These are phyloP conservation scores for Ibidorhyncha struthersii DNA, from an alignment of 2,113 vertebrate genomes.

Conservation along the genomic window DNA sequence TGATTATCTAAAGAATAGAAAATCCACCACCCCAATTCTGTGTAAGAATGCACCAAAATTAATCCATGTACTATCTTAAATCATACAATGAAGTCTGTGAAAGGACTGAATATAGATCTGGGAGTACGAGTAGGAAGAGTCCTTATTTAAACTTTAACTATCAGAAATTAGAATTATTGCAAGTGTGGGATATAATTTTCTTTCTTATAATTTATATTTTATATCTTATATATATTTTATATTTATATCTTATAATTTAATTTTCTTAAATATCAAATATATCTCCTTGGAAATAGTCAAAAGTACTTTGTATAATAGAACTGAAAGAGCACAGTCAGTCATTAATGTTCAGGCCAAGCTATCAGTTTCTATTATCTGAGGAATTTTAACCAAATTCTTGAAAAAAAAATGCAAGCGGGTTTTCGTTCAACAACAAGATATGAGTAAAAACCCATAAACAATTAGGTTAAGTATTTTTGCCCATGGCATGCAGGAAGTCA, in stretches of 20 bases:
- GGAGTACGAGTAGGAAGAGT: not conserved
- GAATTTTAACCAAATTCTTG: not conserved
- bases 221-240: no score
- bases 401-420: not conserved
- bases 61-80: not conserved
- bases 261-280: not conserved
- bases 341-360: not conserved
- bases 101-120: not conserved
- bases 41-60: not conserved
- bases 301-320: not conserved
- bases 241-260: no score
- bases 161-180: not conserved
- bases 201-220: no score
- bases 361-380: not conserved
- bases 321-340: not conserved
- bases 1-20: not conserved
- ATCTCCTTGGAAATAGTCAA: not conserved
- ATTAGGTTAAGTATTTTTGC: not conserved
- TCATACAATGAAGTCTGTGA: not conserved
- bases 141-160: not conserved
- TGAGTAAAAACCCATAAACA: not conserved
- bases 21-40: not conserved
- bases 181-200: not conserved
- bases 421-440: not conserved
- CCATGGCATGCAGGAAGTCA: not conserved